Base-by-base conservation (phyloP, 2,888 invertebrate species). In the Autographa pulchrina region DNA sequence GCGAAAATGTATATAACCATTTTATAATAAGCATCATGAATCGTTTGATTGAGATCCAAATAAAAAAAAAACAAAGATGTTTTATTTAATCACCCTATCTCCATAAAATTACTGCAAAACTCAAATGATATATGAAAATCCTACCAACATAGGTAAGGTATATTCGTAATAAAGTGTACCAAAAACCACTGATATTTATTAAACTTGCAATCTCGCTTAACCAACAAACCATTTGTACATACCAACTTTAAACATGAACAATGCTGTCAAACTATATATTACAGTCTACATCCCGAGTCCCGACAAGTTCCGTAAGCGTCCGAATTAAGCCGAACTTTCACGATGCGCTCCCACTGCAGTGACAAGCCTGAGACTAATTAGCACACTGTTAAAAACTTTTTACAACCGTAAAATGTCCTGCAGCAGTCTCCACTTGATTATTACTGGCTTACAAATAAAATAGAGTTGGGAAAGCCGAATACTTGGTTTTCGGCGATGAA, bases 321-420 rank as follows among this genome's bases (percentile, higher is more conserved):
- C 48, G 48, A 7, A 48, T n/a, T n/a, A n/a, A n/a, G 1, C 48
- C 48, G 48, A 48, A 48, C n/a, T 48, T 48, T 48, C 6, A 48
- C 16, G n/a, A 48, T 7, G 8, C n/a, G n/a, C 48, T 48, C 0
- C n/a, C 48, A 48, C 43, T 43, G 43, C 48, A 48, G 48, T 48
- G 48, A n/a, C 48, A n/a, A 43, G 48, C n/a, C 48, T n/a, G 48
- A 8, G n/a, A 48, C n/a, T 48, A 48, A 48, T 48, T 48, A 48
- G 48, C n/a, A 48, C 48, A n/a, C 48, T n/a, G 43, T 16, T 48
- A n/a, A n/a, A 48, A 48, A 48, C 5, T 48, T 7, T 16, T 35
- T 35, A 16, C 43, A 0, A 43, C 43, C 48, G 16, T 3, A 48
- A n/a, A 48, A 48, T n/a, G n/a, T n/a, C 38, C 38, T 38, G 16